A percentile compares a stretch with the other conserved stretches of the same genome.
phyloP scores from a whole-genome alignment of 2,888 invertebrate species.

The Drosophila nr. perissopoda region DNA sequence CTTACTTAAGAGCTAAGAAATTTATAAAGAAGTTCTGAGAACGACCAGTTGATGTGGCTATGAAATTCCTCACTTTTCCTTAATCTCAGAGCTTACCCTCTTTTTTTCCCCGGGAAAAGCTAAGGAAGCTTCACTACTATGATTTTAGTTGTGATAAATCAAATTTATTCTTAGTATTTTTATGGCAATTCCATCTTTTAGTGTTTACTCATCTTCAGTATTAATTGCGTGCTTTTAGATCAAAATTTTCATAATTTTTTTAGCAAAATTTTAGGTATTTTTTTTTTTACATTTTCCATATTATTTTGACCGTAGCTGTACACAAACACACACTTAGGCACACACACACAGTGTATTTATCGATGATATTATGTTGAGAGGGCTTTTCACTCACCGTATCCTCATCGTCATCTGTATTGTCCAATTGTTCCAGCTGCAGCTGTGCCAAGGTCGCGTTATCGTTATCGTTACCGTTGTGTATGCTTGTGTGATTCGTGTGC shows the following conservation, averaged over 20 bases:
- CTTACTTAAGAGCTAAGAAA: not conserved
- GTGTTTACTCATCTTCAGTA: not conserved
- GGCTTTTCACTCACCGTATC: constrained; percentile 71
- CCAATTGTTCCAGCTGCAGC: constrained; percentile 52
- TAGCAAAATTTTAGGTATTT: not conserved
- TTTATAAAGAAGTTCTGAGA: not conserved
- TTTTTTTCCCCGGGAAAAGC: not conserved
- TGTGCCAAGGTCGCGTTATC: constrained; percentile 47
- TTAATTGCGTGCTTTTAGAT: not conserved
- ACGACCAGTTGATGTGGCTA: too few relatives aligned
- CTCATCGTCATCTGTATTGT: constrained; percentile 77
- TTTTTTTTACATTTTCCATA: not conserved
- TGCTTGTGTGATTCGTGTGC: constrained; percentile 51
- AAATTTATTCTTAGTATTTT: not conserved
- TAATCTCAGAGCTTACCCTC: too few relatives aligned
- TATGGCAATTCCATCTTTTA: not conserved
- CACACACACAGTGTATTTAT: not conserved
- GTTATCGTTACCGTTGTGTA: constrained; percentile 29
- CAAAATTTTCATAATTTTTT: not conserved
- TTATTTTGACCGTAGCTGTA: not conserved
- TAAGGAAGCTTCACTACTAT: not conserved
- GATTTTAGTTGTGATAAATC: not conserved
- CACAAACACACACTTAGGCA: not conserved
- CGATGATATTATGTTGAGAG: not conserved
- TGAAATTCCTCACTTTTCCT: not conserved